phyloP scores from a whole-genome alignment of 2,113 vertebrate species.

The Menidia beryllina region DNA sequence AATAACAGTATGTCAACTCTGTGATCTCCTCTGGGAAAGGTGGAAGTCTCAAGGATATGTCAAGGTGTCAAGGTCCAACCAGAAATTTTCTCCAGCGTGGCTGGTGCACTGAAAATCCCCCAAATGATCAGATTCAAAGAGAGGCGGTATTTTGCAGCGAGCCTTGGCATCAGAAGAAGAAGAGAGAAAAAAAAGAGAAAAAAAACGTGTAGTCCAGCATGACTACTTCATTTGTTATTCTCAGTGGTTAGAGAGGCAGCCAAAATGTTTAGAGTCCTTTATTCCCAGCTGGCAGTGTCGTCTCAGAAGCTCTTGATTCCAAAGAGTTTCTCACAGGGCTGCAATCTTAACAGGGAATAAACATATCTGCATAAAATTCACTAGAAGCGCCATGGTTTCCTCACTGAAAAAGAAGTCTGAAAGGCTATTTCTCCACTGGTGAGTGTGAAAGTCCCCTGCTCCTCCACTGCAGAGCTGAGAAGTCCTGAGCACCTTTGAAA shows the following conservation, averaged over 20 bases:
- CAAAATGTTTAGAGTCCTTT: conserved; percentile 45
- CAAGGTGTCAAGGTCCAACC: not conserved
- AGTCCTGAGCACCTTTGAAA: conserved; percentile 42
- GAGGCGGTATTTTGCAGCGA: conserved; percentile 1
- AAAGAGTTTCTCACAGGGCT: conserved; percentile 8
- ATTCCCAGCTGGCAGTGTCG: conserved; percentile 65
- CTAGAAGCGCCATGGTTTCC: conserved; percentile 45
- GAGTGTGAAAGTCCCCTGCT: conserved; percentile 37
- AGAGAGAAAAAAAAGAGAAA: conserved; percentile 1
- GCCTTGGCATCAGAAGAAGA: conserved; percentile 36
- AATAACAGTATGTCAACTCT: not conserved
- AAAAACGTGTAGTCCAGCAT: conserved; percentile 24
- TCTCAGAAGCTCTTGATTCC: conserved; percentile 34
- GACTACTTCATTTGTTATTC: conserved; percentile 38
- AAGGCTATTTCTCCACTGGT: conserved; percentile 35
- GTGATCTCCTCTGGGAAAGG: not conserved
- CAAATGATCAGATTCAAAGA: not conserved
- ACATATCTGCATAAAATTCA: conserved; percentile 32
- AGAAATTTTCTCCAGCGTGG: not conserved
- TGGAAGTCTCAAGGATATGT: not conserved
- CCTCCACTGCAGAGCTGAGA: conserved; percentile 58
- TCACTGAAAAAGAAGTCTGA: conserved; percentile 37
- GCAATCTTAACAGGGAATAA: not conserved
- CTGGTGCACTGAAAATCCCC: not conserved
- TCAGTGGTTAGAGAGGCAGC: conserved; percentile 50